Base-by-base conservation (phyloP, 2,888 invertebrate species). In the Meteorus cinctellus region DNA sequence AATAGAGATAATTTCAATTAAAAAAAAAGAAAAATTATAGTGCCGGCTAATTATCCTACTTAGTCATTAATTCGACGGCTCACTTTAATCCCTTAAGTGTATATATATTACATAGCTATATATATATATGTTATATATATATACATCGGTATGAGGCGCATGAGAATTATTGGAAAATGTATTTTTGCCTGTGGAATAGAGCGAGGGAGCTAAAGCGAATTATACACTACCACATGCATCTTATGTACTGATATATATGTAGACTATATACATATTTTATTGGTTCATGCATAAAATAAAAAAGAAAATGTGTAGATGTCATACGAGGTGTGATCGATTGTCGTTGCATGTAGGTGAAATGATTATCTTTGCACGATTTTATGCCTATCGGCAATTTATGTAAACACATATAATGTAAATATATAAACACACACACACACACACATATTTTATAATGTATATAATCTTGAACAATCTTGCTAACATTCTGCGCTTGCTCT, bases 81-180 rank as follows among this genome's bases (percentile, higher is more conserved):
- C 65, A 65, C 10, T 65, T 69, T 69, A 55, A 69, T 69, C 69
- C 41, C 31, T 34, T 6, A 34, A 48, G 69, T 34, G 55, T 31
- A 51, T 68, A 51, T 48, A 51, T 51, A 48, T 16, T n/a, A 48
- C 6, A n/a, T 48, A 48, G 16, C 10, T 4, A 48, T 68, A 31
- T 19, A 48, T n/a, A 48, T 48, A n/a, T n/a, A 48, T n/a, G n/a
- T 4, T 48, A n/a, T n/a, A 4, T 48, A 19, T 19, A 8, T 55
- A 19, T 4, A 19, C n/a, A 55, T 48, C n/a, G 55, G 19, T 55
- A 55, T 19, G 19, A 55, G 19, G 19, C 19, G 24, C 19, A n/a
- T 34, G 31, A 34, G 55, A 69, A 24, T 55, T 69, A 69, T 69
- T 34, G 69, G 69, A 69, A 67, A 55, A 69, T 69, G 51, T 69